Conservation (phyloP, 1,140 invertebrate species). For the Orchesella cincta region DNA sequence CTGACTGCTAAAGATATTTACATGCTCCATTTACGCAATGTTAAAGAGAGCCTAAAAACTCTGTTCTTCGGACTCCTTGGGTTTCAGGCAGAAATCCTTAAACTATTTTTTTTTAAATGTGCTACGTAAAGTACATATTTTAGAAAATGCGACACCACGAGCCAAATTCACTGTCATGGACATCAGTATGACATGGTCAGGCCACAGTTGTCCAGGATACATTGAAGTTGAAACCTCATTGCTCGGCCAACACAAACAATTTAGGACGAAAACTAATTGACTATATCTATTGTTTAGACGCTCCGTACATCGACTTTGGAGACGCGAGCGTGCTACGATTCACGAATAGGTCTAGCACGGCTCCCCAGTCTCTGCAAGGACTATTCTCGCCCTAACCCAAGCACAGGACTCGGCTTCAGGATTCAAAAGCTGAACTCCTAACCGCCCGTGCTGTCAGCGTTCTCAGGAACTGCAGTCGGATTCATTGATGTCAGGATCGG, state of each 20-base stretch:
- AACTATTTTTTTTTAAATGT: too few relatives aligned
- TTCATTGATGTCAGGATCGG: slow-evolving; percentile 1
- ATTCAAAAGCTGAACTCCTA: background rate
- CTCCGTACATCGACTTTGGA: background rate
- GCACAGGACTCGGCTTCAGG: background rate
- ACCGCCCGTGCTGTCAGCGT: background rate
- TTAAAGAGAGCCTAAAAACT: too few relatives aligned
- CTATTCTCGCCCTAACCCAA: background rate
- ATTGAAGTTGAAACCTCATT: too few relatives aligned
- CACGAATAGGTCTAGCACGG: background rate
- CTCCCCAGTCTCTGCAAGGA: background rate
- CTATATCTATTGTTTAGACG: background rate
- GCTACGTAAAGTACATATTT: too few relatives aligned
- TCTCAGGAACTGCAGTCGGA: background rate
- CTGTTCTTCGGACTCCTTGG: slow-evolving; percentile 9
- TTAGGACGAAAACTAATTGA: background rate
- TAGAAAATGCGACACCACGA: too few relatives aligned
- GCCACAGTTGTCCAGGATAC: too few relatives aligned
- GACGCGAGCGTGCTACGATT: background rate
- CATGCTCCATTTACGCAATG: too few relatives aligned
- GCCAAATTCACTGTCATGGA: too few relatives aligned
- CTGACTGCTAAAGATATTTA: too few relatives aligned
- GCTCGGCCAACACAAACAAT: too few relatives aligned
- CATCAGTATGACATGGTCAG: too few relatives aligned
- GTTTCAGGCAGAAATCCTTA: background rate